A percentile compares a stretch with the other conserved stretches of the same genome.
phyloP scores from a whole-genome alignment of 2,888 invertebrate genomes.

The Tetanocera ferruginea region DNA sequence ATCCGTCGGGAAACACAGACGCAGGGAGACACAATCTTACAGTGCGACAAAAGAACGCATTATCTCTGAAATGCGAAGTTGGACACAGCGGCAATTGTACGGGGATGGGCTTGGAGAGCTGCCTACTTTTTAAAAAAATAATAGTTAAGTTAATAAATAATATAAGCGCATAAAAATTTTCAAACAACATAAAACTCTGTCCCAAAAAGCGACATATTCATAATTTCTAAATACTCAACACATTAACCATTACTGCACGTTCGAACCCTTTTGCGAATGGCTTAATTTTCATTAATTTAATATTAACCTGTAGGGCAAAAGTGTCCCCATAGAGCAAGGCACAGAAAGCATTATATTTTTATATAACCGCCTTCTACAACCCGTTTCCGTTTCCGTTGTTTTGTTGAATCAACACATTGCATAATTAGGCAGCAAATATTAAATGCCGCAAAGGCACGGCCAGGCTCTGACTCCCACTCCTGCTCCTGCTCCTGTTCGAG shows the following conservation, averaged over 20 bases:
- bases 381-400: background rate
- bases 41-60: no score
- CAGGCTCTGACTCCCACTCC: background rate
- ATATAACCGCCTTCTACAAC: background rate
- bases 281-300: conserved; percentile 61
- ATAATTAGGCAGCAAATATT: conserved; percentile 51
- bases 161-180: no score
- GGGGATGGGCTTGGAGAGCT: no score
- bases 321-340: conserved; percentile 51
- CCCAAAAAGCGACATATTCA: conserved; percentile 48
- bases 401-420: conserved; percentile 45
- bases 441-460: conserved; percentile 8
- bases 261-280: conserved; percentile 30
- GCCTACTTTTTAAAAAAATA: no score
- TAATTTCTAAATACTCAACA: conserved; percentile 51
- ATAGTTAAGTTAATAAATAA: no score
- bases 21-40: no score
- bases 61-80: no score
- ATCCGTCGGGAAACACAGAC: no score
- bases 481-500: background rate
- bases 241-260: conserved; percentile 44
- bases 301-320: conserved; percentile 55
- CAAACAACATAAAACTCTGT: background rate
- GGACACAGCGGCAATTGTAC: no score
- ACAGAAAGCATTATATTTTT: background rate